phyloP scores from a whole-genome alignment of 2,888 invertebrate genomes.

The Rhagonycha lutea region DNA sequence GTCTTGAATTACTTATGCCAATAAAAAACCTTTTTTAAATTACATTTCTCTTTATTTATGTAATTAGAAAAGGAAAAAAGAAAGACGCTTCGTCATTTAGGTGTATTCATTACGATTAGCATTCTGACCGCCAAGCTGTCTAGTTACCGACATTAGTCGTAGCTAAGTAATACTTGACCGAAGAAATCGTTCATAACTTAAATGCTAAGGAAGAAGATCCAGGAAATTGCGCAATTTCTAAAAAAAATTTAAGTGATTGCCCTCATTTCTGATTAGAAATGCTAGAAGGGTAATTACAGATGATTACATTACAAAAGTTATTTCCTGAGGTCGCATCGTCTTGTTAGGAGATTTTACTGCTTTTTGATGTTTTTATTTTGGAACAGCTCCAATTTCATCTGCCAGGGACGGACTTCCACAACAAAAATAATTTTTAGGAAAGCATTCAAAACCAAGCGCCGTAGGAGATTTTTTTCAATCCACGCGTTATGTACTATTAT shows the following conservation, averaged over 20 bases:
- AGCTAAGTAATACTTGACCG: background rate
- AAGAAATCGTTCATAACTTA: background rate
- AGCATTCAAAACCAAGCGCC: no score
- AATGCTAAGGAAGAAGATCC: background rate
- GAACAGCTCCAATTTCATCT: no score
- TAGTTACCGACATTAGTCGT: background rate
- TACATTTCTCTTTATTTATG: background rate
- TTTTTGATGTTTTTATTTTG: no score
- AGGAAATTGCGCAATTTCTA: background rate
- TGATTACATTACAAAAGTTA: background rate
- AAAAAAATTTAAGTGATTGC: background rate
- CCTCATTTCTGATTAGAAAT: background rate
- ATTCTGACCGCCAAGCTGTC: slow-evolving; percentile 2
- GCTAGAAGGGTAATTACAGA: background rate
- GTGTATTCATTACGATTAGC: background rate
- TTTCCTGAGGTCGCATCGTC: no score
- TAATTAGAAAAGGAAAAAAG: background rate
- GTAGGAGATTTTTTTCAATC: no score
- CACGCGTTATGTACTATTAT: no score
- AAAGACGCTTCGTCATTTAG: background rate
- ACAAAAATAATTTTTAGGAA: no score
- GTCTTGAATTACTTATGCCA: background rate
- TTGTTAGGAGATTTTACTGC: background rate
- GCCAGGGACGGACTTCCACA: no score
- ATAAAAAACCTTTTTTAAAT: background rate